These are phyloP conservation scores for Nemapogon koenigi DNA, from an alignment of 2,888 invertebrate genomes.

Conservation along the genomic window DNA sequence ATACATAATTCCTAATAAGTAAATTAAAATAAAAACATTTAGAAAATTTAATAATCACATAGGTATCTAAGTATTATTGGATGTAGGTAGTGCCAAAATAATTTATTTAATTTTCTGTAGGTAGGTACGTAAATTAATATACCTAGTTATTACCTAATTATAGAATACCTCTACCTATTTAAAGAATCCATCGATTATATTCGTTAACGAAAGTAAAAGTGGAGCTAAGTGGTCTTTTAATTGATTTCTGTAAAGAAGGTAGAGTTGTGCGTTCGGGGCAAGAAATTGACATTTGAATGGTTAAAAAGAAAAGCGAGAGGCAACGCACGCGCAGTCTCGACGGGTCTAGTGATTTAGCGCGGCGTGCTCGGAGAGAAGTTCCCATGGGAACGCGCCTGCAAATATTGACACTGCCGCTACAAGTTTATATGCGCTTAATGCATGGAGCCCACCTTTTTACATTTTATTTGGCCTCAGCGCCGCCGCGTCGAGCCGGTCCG, in stretches of 20 bases:
- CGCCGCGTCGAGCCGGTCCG: slow-evolving; percentile 15
- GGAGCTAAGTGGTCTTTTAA: slow-evolving; percentile 28
- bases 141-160: no score
- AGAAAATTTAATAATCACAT: no score
- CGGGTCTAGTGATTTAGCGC: slow-evolving; percentile 54
- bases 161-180: no score
- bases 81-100: no score
- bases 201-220: no score
- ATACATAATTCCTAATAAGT: no score
- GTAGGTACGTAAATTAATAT: no score
- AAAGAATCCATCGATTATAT: no score
- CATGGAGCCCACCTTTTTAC: slow-evolving; percentile 48
- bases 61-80: no score
- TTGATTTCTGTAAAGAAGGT: slow-evolving; percentile 29
- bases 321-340: slow-evolving; percentile 28
- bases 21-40: no score
- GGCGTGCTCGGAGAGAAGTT: slow-evolving; percentile 30
- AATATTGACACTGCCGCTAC: slow-evolving; percentile 62
- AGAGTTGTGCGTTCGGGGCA: slow-evolving; percentile 12
- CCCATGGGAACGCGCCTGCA: slow-evolving; percentile 60
- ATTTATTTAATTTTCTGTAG: no score
- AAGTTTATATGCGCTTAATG: slow-evolving; percentile 65
- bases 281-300: slow-evolving; percentile 56
- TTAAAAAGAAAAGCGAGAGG: slow-evolving; percentile 42
- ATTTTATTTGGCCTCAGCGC: slow-evolving; percentile 55